Conservation (phyloP, 2,113 vertebrate genomes). For the Eonycteris spelaea region DNA sequence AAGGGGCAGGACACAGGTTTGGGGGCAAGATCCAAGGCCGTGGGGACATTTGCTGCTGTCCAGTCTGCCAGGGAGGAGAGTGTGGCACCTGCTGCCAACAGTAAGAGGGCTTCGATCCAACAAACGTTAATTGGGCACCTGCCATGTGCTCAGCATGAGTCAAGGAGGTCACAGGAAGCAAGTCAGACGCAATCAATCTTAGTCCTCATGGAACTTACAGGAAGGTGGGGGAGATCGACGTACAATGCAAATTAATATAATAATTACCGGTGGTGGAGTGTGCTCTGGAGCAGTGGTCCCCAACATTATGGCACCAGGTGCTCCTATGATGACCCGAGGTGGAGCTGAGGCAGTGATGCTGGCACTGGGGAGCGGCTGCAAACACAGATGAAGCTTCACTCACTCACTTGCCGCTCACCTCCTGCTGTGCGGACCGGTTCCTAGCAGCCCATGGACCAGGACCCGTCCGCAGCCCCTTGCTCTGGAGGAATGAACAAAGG, state of each 20-base stretch:
- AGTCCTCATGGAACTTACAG: rapidly evolving
- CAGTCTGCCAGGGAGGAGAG: background rate
- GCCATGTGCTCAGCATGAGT: background rate
- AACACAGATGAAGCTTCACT: too few species aligned
- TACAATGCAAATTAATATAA: background rate
- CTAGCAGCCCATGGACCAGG: too few species aligned
- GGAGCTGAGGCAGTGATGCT: too few species aligned
- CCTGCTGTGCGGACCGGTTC: too few species aligned
- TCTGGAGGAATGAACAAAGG: background rate
- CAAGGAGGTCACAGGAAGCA: background rate
- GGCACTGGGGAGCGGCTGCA: too few species aligned
- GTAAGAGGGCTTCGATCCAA: too few species aligned
- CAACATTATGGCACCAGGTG: too few species aligned
- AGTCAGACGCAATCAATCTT: background rate
- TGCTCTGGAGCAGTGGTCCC: background rate
- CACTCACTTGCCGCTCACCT: too few species aligned
- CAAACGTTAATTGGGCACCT: background rate
- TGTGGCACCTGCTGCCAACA: background rate
- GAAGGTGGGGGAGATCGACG: rapidly evolving
- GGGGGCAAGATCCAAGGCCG: background rate
- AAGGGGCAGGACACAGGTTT: background rate
- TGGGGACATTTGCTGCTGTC: background rate
- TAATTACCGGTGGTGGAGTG: background rate
- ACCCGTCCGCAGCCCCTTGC: too few species aligned
- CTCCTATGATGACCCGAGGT: too few species aligned